phyloP scores from a whole-genome alignment of 2,888 invertebrate genomes.

The Oligia fasciuncula region DNA sequence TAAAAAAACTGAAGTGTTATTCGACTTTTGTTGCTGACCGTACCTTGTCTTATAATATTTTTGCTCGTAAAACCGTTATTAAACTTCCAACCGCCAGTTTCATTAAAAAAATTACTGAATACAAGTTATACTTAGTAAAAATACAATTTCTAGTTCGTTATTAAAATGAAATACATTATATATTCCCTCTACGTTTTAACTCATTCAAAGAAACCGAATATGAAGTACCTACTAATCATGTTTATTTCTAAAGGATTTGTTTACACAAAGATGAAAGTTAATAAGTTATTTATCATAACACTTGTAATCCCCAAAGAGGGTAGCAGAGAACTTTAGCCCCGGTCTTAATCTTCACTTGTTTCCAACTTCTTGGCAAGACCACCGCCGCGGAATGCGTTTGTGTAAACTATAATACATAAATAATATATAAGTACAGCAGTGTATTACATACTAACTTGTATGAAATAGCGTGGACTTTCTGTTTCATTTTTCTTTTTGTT shows the following conservation, averaged over 20 bases:
- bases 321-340: constrained; percentile 29
- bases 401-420: constrained; percentile 16
- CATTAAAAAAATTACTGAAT: not conserved
- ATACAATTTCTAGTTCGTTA: not conserved
- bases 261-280: constrained; percentile 26
- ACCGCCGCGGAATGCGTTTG: constrained; percentile 31
- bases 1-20: no score
- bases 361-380: constrained; percentile 33
- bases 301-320: constrained; percentile 30
- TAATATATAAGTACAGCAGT: constrained; percentile 18
- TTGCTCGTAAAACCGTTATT: not conserved
- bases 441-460: not conserved
- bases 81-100: not conserved
- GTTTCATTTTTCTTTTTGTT: no score
- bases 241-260: constrained; percentile 1
- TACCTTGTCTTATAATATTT: not conserved
- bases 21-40: no score
- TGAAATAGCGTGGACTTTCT: no score
- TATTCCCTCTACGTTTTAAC: not conserved
- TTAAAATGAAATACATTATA: not conserved
- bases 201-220: not conserved
- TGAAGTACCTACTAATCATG: not conserved
- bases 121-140: not conserved
- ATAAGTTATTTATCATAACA: constrained; percentile 39
- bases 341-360: constrained; percentile 40